Base-by-base conservation (phyloP, 2,797 vertebrate species). In the Sebastes steindachneri region DNA sequence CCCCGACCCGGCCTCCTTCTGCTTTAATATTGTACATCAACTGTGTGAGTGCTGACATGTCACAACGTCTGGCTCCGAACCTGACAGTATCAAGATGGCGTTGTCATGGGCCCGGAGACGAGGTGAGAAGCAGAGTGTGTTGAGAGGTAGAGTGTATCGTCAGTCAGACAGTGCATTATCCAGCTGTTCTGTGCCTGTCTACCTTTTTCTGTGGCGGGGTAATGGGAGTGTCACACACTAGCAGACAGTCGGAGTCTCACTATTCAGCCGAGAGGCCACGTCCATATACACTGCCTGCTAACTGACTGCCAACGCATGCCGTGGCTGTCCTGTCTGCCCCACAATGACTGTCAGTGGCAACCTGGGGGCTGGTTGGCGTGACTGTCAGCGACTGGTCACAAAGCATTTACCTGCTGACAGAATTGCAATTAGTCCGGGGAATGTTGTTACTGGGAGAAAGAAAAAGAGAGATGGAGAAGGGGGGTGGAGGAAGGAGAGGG, bases 351-450 rank as follows among this genome's bases (percentile, higher is more conserved):
- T 97, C 97, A 97, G 92, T 92, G 88, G 93, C 93, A 95, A 96
- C 95, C 96, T 75, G 95, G 86, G 94, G 95, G 96, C 94, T 95
- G 95, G 95, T 95, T 95, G 95, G 95, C 96, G 93, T 94, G 93
- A 95, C 97, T 98, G 97, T 99, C 98, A 99, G 95, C 95, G 91
- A 95, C 95, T 95, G 97, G 97, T 97, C 98, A 97, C 97, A 96
- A 97, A 96, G 94, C 96, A 97, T 98, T 98, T 98, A 98, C 97
- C 97, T 96, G 96, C 96, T 98, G 98, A 99, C 98, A 98, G 97
- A 94, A 96, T 97, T 97, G 97, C 98, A 99, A 99, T 99, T 99
- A 99, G 97, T 97, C 96, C 88, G 77, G 90, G 92, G 94, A 94
- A 95, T 96, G 96, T 96, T 96, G 96, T 95, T 96, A 96, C 94